Base-by-base conservation (phyloP, 1,140 invertebrate species). In the Drosophila carrolli region DNA sequence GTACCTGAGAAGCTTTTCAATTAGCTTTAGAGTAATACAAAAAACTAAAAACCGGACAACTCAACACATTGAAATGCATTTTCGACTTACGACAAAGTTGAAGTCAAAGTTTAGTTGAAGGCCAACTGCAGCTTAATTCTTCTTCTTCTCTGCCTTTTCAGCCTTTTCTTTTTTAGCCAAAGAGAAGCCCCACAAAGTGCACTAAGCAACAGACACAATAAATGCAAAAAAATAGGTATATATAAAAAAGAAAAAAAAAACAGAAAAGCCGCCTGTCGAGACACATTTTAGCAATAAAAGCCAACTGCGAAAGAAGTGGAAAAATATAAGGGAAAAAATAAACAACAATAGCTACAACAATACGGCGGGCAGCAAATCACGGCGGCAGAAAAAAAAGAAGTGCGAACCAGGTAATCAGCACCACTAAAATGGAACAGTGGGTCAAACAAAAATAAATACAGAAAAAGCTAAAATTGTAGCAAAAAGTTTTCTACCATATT, bases 381-480 rank as follows among this genome's bases (percentile, higher is more conserved):
- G 50, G 47, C 65, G 46, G 60, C 38, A 23, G 47, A 29, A 57
- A 10, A 27, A 6, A 37, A 29, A 62, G 37, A 62, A 58, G 38
- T 27, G 60, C 58, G 47, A 68, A 23, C 65, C 65, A 68, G 65
- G 65, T 68, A 68, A 68, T 68, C 60, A 68, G 60, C 59, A 53
- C 65, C 38, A 54, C 56, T 43, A 66, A 68, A 62, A 61, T 23
- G 47, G 38, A 19, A 68, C 46, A 9, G 40, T 51, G 47, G 55
- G 38, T 50, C n/a, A 6, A 11, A 37, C 35, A 37, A n/a, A 40
- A 38, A 32, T 32, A 0, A 23, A 23, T 23, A 23, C 23, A 23
- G 23, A 23, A 23, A 3, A 32, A 3, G 29, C 29, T 32, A 32
- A 32, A 0, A 7, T n/a, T 10, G 7, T 7, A 10, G 35, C 37